Percentiles rank a stretch among this genome's conserved stretches.
Evolutionary conservation across 2,797 vertebrate species (phyloP).

Genomic region (Choloepus didactylus): DNA sequence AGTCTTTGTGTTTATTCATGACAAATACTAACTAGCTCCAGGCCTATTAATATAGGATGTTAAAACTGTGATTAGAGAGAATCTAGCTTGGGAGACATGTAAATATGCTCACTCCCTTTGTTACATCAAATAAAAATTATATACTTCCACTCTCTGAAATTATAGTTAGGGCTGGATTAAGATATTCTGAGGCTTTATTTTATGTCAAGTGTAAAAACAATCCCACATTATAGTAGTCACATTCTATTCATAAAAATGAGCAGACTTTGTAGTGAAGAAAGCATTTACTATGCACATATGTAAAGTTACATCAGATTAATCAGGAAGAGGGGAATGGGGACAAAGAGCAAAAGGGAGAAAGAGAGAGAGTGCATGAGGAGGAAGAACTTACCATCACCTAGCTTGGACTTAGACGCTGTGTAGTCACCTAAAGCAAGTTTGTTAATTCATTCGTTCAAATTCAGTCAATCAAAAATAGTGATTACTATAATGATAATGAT

Average conservation of each 20-base stretch:
- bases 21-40: slow-evolving; percentile 67
- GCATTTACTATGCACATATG: slow-evolving; percentile 18
- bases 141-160: slow-evolving; percentile 53
- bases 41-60: slow-evolving; percentile 60
- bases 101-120: slow-evolving; percentile 73
- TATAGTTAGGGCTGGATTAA: slow-evolving; percentile 53
- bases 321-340: background rate
- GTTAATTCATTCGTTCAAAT: background rate
- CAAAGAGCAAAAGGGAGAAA: background rate
- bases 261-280: slow-evolving; percentile 31
- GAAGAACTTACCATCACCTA: slow-evolving; percentile 16
- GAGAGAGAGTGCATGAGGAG: background rate
- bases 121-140: slow-evolving; percentile 69
- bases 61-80: slow-evolving; percentile 68
- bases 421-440: background rate
- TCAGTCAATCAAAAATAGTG: slow-evolving; percentile 9
- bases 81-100: slow-evolving; percentile 69
- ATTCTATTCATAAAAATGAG: slow-evolving; percentile 23
- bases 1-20: slow-evolving; percentile 69
- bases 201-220: slow-evolving; percentile 62
- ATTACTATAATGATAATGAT: background rate
- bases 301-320: slow-evolving; percentile 28
- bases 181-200: slow-evolving; percentile 46
- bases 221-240: slow-evolving; percentile 42
- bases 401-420: background rate